phyloP scores from a whole-genome alignment of 2,797 vertebrate species.

The Carcharodon carcharias region DNA sequence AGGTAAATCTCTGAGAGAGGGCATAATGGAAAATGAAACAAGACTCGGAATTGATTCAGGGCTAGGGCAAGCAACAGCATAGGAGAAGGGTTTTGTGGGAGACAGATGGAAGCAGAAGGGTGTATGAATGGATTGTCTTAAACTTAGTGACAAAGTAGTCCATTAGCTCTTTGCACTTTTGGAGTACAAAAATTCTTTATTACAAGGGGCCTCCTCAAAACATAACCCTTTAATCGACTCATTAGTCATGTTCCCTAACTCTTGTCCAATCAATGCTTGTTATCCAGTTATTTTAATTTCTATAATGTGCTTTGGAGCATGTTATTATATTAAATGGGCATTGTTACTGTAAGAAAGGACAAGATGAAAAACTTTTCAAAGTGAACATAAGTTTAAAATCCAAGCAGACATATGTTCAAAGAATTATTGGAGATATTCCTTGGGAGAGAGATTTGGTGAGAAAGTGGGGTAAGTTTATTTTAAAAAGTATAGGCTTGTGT shows the following conservation, averaged over 20 bases:
- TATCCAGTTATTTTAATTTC: background rate
- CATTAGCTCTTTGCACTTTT: background rate
- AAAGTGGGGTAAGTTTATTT: background rate
- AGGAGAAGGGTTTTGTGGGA: background rate
- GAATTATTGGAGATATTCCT: background rate
- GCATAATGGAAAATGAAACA: background rate
- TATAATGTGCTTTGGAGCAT: background rate
- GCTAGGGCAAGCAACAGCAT: background rate
- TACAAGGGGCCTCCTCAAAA: background rate
- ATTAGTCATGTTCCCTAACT: background rate
- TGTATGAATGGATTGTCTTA: background rate
- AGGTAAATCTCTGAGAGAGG: background rate
- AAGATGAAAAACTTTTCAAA: background rate
- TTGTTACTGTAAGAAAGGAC: background rate
- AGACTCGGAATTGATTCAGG: too few relatives aligned
- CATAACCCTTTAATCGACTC: background rate
- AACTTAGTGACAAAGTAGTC: background rate
- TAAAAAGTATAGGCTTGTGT: background rate
- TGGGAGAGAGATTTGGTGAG: background rate
- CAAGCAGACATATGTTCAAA: background rate
- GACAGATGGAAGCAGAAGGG: background rate
- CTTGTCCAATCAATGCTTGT: background rate
- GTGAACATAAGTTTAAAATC: background rate
- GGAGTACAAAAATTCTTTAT: background rate
- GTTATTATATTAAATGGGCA: background rate